Percentiles rank a stretch among this genome's conserved stretches.
These are phyloP conservation scores for Palaemon carinicauda DNA, from an alignment of 1,140 invertebrate genomes.

Conservation along the genomic window DNA sequence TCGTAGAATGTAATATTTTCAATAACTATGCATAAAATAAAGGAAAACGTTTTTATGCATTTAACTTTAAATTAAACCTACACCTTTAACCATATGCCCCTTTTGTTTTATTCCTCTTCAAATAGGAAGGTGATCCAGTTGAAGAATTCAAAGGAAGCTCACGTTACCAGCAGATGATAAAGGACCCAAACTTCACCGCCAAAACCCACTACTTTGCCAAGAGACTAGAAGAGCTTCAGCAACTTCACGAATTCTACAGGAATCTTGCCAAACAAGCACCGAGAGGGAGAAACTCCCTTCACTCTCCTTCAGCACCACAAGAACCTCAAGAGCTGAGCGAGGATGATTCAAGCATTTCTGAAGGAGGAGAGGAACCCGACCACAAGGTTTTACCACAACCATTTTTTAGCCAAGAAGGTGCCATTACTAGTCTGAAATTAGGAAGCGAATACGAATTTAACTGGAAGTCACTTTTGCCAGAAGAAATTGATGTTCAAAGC, in stretches of 20 bases:
- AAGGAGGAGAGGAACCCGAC: slow-evolving; percentile 37
- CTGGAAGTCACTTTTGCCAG: slow-evolving; percentile 58
- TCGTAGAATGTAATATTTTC: too few relatives aligned
- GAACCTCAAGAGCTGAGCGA: slow-evolving; percentile 13
- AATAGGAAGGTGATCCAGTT: background rate
- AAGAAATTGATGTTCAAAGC: slow-evolving; percentile 54
- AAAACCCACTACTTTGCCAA: slow-evolving; percentile 59
- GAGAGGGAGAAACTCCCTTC: slow-evolving; percentile 39
- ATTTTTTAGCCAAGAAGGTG: slow-evolving; percentile 43
- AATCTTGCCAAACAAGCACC: slow-evolving; percentile 59
- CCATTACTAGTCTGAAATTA: slow-evolving; percentile 45
- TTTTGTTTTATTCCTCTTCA: background rate
- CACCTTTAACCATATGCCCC: too few relatives aligned
- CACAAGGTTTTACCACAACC: slow-evolving; percentile 42
- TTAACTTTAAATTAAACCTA: too few relatives aligned
- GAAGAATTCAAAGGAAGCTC: slow-evolving; percentile 28
- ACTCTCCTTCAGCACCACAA: slow-evolving; percentile 37
- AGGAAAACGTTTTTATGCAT: too few relatives aligned
- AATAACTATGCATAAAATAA: too few relatives aligned
- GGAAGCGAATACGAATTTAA: slow-evolving; percentile 53
- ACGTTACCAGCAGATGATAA: slow-evolving; percentile 58
- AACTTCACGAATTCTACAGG: slow-evolving; percentile 57
- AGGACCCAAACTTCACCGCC: slow-evolving; percentile 57
- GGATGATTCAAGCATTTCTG: slow-evolving; percentile 40
- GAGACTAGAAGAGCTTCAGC: slow-evolving; percentile 53